Percentiles rank a stretch among this genome's conserved stretches.
phyloP scores from a whole-genome alignment of 2,888 invertebrate genomes.

The Dicyrtomina minuta region DNA sequence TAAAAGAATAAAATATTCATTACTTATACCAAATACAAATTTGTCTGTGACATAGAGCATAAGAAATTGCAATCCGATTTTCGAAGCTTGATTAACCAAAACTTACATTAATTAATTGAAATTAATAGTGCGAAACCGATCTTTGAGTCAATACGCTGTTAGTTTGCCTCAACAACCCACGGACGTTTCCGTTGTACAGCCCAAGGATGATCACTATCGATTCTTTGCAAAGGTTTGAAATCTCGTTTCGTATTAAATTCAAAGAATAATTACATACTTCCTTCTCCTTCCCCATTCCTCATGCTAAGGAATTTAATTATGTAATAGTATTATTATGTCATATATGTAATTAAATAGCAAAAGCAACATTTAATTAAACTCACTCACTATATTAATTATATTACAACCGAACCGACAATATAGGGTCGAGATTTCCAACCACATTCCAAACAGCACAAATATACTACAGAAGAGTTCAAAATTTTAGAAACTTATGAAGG shows the following conservation, averaged over 20 bases:
- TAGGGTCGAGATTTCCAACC: conserved; percentile 58
- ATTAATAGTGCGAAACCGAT: conserved; percentile 20
- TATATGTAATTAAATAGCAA: too few relatives aligned
- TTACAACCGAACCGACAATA: too few relatives aligned
- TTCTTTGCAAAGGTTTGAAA: conserved; percentile 49
- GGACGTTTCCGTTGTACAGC: conserved; percentile 43
- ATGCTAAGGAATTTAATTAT: background rate
- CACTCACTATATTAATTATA: too few relatives aligned
- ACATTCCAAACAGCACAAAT: conserved; percentile 56
- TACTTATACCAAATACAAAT: background rate
- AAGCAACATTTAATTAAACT: too few relatives aligned
- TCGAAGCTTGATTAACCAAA: too few relatives aligned
- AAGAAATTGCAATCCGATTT: too few relatives aligned
- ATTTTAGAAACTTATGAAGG: conserved; percentile 57
- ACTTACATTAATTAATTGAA: background rate
- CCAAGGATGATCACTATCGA: conserved; percentile 46
- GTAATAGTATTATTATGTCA: background rate
- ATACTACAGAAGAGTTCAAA: conserved; percentile 56
- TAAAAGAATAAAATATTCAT: background rate
- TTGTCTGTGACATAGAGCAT: too few relatives aligned
- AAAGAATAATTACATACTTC: background rate
- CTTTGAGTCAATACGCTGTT: conserved; percentile 50
- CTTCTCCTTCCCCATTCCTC: background rate
- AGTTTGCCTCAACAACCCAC: conserved; percentile 48
- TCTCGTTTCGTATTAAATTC: too few relatives aligned